phyloP scores from a whole-genome alignment of 1,140 invertebrate genomes.

The Plutomurus gul region DNA sequence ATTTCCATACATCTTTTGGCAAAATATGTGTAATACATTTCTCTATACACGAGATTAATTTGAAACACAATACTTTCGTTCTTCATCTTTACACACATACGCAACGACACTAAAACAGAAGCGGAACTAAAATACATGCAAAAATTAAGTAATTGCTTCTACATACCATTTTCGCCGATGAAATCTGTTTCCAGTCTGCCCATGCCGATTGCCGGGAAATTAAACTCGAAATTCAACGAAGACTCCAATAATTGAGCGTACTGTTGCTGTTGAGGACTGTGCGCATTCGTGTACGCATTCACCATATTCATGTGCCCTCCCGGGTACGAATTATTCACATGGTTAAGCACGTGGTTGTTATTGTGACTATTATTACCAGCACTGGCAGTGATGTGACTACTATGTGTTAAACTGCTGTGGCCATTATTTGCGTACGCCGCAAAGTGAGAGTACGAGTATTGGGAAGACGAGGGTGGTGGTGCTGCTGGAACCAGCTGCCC shows the following conservation, averaged over 20 bases:
- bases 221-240: not conserved
- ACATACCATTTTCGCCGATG: not conserved
- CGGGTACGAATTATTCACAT: not conserved
- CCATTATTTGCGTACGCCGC: not conserved
- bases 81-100: too few species aligned
- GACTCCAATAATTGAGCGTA: constrained; percentile 10
- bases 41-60: too few species aligned
- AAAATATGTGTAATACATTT: too few species aligned
- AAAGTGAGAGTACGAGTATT: not conserved
- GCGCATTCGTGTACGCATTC: not conserved
- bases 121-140: not conserved
- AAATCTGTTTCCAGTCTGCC: not conserved
- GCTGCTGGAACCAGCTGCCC: constrained; percentile 3
- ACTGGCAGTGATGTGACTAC: not conserved
- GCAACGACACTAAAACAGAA: too few species aligned
- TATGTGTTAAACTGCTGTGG: too few species aligned
- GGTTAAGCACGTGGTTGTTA: not conserved
- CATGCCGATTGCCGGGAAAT: constrained; percentile 1
- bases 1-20: too few species aligned
- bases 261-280: not conserved
- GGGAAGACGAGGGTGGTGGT: not conserved
- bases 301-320: not conserved
- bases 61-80: too few species aligned
- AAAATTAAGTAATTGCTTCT: too few species aligned
- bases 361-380: not conserved